Percentiles rank a stretch among this genome's conserved stretches.
Evolutionary conservation across 2,888 invertebrate genomes (phyloP).

Genomic region (Fragum fragum): DNA sequence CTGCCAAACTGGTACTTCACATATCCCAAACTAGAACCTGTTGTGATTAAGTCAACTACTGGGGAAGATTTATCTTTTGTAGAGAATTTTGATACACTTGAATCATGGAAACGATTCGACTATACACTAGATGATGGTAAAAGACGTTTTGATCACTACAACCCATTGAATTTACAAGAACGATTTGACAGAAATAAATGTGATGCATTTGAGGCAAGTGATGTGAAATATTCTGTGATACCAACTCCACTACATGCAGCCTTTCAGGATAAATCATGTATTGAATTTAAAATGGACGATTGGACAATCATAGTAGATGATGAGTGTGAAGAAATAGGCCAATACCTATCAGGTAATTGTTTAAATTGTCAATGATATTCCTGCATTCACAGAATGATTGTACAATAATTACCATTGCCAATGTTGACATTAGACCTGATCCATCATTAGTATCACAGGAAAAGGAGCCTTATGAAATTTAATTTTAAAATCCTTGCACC

Average conservation of each 20-base stretch:
- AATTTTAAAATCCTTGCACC: no score
- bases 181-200: slow-evolving; percentile 71
- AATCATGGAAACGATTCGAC: slow-evolving; percentile 81
- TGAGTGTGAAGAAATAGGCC: slow-evolving; percentile 66
- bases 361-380: no score
- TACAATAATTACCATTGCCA: no score
- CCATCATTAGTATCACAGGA: no score
- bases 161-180: slow-evolving; percentile 76
- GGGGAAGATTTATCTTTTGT: slow-evolving; percentile 79
- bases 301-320: slow-evolving; percentile 70
- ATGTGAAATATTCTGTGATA: slow-evolving; percentile 60
- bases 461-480: no score
- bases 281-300: slow-evolving; percentile 44
- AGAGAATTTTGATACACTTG: slow-evolving; percentile 76
- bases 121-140: slow-evolving; percentile 70
- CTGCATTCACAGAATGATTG: no score
- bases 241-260: slow-evolving; percentile 73
- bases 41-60: slow-evolving; percentile 76
- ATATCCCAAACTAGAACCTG: slow-evolving; percentile 71
- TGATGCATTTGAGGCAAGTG: slow-evolving; percentile 28
- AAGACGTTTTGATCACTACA: slow-evolving; percentile 71
- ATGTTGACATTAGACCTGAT: no score
- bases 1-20: slow-evolving; percentile 82
- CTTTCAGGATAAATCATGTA: slow-evolving; percentile 41
- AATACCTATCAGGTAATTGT: slow-evolving; percentile 76